phyloP scores from a whole-genome alignment of 92 coral and sea anemone species.

The Palythoa grandis region DNA sequence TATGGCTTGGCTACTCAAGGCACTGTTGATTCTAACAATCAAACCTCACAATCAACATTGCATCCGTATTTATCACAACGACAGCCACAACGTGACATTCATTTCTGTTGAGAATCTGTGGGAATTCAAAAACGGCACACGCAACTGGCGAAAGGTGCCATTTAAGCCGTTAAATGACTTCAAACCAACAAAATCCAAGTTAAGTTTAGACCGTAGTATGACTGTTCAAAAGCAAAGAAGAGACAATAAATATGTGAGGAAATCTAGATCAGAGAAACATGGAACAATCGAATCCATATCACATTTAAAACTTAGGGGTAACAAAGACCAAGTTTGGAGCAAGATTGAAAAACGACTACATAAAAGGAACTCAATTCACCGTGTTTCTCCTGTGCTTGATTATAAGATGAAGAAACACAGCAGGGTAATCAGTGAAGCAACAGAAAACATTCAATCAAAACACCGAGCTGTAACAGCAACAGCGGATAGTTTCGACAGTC shows the following conservation, averaged over 20 bases:
- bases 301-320: neutral
- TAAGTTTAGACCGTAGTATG: neutral
- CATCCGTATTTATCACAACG: slow-evolving; percentile 37
- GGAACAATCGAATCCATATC: neutral
- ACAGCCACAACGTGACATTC: neutral
- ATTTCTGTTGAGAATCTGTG: slow-evolving; percentile 9
- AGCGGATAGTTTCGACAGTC: neutral
- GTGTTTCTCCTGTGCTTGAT: neutral
- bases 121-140: neutral
- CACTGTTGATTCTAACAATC: slow-evolving; percentile 41
- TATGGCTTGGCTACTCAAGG: slow-evolving; percentile 46
- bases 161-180: neutral
- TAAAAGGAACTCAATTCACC: neutral
- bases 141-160: neutral
- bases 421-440: neutral
- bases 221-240: neutral
- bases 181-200: neutral
- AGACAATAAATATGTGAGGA: neutral
- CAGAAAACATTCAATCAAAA: neutral
- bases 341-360: neutral
- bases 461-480: neutral
- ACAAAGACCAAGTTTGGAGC: neutral
- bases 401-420: neutral
- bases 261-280: neutral
- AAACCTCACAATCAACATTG: slow-evolving; percentile 50